Percentiles rank a stretch among this genome's conserved stretches.
phyloP scores from a whole-genome alignment of 2,113 vertebrate species.

The Grus americana region DNA sequence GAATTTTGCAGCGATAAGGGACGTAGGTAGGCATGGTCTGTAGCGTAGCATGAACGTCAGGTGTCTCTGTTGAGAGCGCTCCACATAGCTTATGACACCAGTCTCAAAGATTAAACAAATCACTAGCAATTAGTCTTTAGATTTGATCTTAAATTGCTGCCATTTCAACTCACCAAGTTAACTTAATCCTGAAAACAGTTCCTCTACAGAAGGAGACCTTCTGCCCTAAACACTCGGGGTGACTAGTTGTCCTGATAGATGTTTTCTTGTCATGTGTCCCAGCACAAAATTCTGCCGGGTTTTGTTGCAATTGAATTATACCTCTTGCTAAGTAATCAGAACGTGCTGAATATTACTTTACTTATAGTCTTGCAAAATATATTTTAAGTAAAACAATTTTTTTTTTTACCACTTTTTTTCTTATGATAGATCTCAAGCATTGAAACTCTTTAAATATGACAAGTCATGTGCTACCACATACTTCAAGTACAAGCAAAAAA shows the following conservation, averaged over 20 bases:
- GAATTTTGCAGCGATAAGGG: accelerated
- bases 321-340: not conserved
- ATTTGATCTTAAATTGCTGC: not conserved
- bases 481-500: not conserved
- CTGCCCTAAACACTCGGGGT: not conserved
- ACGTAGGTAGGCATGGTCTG: not conserved
- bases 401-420: not conserved
- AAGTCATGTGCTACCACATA: not conserved
- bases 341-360: not conserved
- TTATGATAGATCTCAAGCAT: not conserved
- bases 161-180: not conserved
- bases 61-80: not conserved
- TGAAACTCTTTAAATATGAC: not conserved
- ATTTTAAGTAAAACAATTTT: not conserved
- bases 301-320: not conserved
- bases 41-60: not conserved
- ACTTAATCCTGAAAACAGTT: not conserved
- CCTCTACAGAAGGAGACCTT: not conserved
- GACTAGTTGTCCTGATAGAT: not conserved
- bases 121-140: not conserved
- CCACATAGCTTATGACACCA: accelerated
- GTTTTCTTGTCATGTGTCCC: not conserved
- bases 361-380: not conserved
- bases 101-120: not conserved
- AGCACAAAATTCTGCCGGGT: not conserved